Conservation (phyloP, 2,797 vertebrate species). For the Tapera naevia region DNA sequence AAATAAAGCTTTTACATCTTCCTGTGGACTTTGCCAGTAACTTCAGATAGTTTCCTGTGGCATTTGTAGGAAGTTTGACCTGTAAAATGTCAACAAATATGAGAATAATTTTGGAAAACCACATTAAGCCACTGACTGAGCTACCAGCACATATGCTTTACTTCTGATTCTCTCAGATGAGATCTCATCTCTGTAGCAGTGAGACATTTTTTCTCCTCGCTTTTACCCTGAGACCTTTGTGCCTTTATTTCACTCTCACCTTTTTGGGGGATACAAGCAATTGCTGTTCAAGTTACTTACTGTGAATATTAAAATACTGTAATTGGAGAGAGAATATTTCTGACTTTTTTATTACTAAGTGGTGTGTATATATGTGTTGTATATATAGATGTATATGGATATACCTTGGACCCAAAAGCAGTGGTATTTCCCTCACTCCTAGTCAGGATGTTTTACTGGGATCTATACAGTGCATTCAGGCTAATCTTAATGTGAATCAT, state of each 20-base stretch:
- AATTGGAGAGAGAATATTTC: background rate
- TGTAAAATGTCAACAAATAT: background rate
- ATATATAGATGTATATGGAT: background rate
- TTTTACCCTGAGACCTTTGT: background rate
- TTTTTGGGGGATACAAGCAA: background rate
- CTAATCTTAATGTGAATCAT: background rate
- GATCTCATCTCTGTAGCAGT: background rate
- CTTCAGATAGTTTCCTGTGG: background rate
- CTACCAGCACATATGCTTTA: background rate
- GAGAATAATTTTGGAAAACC: background rate
- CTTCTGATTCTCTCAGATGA: background rate
- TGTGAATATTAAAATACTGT: background rate
- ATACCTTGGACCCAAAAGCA: background rate
- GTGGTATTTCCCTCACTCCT: background rate
- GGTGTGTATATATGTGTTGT: fast-evolving
- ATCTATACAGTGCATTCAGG: background rate
- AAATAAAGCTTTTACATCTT: background rate
- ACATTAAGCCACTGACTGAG: background rate
- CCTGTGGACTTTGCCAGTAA: background rate
- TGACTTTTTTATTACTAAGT: background rate
- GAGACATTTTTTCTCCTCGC: background rate
- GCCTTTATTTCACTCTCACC: background rate
- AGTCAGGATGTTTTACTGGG: background rate
- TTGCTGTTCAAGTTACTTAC: background rate
- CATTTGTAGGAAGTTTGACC: background rate